These are phyloP conservation scores for Aphidoletes aphidimyza DNA, from an alignment of 2,888 invertebrate genomes.

Conservation along the genomic window DNA sequence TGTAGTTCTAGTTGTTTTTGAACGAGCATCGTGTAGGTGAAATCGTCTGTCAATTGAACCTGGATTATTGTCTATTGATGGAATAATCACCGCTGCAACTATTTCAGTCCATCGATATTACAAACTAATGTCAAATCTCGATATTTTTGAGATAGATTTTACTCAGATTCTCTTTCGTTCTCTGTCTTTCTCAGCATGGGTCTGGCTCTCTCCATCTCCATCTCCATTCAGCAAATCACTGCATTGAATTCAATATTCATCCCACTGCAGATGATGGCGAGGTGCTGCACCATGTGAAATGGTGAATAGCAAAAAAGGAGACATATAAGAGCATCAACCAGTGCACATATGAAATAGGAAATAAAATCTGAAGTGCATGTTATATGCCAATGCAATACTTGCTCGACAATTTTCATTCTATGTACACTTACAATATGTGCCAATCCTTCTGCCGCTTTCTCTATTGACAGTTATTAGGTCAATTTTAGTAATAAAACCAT, in stretches of 20 bases:
- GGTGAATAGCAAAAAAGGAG: background rate
- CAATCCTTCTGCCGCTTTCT: background rate
- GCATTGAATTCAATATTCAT: conserved; percentile 11
- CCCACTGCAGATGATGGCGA: conserved; percentile 4
- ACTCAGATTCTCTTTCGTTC: too few relatives aligned
- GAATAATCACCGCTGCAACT: conserved; percentile 32
- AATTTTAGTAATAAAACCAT: conserved; percentile 49
- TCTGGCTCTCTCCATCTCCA: too few relatives aligned
- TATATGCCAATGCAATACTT: background rate
- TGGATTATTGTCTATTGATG: conserved; percentile 2
- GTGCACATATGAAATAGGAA: background rate
- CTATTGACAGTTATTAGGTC: conserved; percentile 42
- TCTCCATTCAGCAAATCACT: background rate
- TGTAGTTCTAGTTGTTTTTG: background rate
- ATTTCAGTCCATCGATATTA: background rate
- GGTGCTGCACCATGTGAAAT: background rate
- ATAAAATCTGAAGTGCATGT: conserved; percentile 2
- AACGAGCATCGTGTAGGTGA: background rate
- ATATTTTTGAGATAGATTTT: background rate
- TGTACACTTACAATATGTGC: background rate
- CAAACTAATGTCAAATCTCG: conserved; percentile 25
- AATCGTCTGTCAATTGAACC: conserved; percentile 20
- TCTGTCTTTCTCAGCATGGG: background rate
- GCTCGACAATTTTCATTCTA: background rate
- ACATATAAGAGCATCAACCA: background rate